phyloP scores from a whole-genome alignment of 2,797 vertebrate species.

The Hippopotamyrus pictus region DNA sequence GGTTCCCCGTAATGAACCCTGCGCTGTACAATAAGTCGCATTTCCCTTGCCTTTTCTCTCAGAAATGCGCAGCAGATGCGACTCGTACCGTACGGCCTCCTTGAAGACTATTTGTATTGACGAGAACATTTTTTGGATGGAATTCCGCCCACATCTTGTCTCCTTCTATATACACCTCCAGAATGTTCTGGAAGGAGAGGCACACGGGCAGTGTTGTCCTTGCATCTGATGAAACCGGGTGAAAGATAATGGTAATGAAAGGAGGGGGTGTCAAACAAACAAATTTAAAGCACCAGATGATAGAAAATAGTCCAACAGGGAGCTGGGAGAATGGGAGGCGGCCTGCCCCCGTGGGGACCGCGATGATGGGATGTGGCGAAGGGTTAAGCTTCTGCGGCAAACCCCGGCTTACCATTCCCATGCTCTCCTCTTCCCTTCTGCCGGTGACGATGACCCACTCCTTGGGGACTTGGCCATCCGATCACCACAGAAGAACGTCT shows the following conservation, averaged over 20 bases:
- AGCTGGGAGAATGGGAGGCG: constrained; percentile 6
- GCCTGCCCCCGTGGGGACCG: background rate
- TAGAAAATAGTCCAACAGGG: constrained; percentile 11
- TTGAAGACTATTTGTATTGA: background rate
- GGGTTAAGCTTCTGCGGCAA: constrained; percentile 15
- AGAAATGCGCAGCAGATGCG: background rate
- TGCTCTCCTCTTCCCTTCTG: background rate
- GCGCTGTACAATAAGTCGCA: background rate
- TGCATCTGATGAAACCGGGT: background rate
- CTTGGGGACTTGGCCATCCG: background rate
- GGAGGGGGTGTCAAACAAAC: background rate
- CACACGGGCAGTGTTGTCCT: background rate
- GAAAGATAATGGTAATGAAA: constrained; percentile 5
- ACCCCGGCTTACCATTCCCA: constrained; percentile 16
- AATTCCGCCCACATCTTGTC: background rate
- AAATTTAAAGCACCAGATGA: background rate
- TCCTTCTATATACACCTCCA: background rate
- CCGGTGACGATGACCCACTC: background rate
- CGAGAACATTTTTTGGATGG: background rate
- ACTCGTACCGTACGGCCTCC: background rate
- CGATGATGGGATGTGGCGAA: background rate
- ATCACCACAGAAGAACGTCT: background rate
- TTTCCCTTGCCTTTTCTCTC: background rate
- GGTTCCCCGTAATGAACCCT: background rate
- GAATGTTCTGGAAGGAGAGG: background rate